Base-by-base conservation (phyloP, 2,113 vertebrate species). In the Urocolius indicus region DNA sequence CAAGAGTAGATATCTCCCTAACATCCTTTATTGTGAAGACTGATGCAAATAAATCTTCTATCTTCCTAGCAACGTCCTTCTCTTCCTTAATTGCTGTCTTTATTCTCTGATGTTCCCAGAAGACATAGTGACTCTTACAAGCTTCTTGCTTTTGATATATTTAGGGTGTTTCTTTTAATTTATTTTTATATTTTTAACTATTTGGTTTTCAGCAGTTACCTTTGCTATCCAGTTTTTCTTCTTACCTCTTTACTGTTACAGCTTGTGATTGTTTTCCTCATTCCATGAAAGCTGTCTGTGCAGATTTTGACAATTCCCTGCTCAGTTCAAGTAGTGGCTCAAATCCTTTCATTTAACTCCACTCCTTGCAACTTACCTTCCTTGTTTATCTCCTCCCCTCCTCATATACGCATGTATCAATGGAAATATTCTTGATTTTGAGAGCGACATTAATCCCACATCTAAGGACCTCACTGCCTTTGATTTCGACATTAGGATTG, bases 21-120 rank as follows among this genome's bases (percentile, higher is more conserved):
- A 52, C 55, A 90, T 92, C 38, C 85, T 86, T 51, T 95, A 8
- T 76, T 94, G 84, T 87, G 55, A 88, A 80, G 51, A 71, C 63
- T 67, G 84, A 90, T 91, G 43, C 41, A 86, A 94, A 96, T 96
- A 95, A 96, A 95, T 96, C 84, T 90, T 92, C 67, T 83, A 2
- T 23, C 54, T 81, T 95, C 67, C 55, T 80, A 83, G 72, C 68
- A 86, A 86, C 0, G 10, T 92, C 79, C 72, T 94, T 86, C 67
- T 93, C 26, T 78, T 92, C 46, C 43, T 80, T 93, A 96, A 91
- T 91, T 90, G 71, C 78, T 69, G 13, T 76, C 68, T 93, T 80
- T 88, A 48, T 77, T 93, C 51, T 79, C 55, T 73, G 43, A 83
- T 85, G 43, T 89, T 96, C 75, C 72, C 75, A 85, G 55, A 38